These are phyloP conservation scores for Laticauda laticaudata DNA, from an alignment of 2,113 vertebrate genomes.

Conservation along the genomic window DNA sequence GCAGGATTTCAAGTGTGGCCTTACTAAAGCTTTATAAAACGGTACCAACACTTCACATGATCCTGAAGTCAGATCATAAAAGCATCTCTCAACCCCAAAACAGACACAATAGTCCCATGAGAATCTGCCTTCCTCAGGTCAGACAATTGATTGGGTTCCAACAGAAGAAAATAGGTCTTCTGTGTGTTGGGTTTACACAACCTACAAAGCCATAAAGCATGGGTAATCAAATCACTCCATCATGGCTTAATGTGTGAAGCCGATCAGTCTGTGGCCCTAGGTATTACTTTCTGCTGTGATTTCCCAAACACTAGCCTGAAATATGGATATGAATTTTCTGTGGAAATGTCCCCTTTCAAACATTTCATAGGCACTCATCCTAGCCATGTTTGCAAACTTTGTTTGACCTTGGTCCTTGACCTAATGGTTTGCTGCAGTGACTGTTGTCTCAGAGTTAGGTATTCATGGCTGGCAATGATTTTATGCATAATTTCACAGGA, in stretches of 20 bases:
- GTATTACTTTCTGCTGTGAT: not conserved
- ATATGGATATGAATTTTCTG: not conserved
- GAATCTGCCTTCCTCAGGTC: not conserved
- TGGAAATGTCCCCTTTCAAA: not conserved
- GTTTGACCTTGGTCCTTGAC: not conserved
- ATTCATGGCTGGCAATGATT: not conserved
- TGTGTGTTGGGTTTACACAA: not conserved
- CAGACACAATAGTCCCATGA: not conserved
- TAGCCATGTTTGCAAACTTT: not conserved
- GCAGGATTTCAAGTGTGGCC: too few species aligned
- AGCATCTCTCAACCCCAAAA: not conserved
- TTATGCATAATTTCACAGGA: too few species aligned
- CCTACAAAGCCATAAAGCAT: not conserved
- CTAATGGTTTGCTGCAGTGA: not conserved
- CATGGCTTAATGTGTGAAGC: not conserved
- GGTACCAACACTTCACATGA: too few species aligned
- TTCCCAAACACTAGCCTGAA: not conserved
- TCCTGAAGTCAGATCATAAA: not conserved
- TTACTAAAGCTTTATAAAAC: too few species aligned
- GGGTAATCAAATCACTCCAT: not conserved
- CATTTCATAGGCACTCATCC: not conserved
- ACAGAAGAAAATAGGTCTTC: not conserved
- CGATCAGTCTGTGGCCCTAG: not conserved
- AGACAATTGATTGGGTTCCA: not conserved
- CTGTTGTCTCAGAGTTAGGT: not conserved